Evolutionary conservation across 1,140 invertebrate species (phyloP), one percentile per base, ranked within the genome.

Genomic region (Caerostris darwini): DNA sequence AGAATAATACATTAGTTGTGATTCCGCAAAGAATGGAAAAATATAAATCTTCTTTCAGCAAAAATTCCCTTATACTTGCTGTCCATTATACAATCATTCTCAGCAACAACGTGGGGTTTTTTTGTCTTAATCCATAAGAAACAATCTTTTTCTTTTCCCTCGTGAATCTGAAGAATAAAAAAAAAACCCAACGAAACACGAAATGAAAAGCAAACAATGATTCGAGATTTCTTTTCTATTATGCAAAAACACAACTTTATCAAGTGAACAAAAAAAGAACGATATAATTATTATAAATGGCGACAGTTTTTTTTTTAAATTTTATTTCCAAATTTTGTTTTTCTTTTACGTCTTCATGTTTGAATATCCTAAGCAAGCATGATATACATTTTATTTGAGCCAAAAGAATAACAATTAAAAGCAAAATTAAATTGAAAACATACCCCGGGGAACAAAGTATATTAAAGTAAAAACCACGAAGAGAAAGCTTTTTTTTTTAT

Each of bases 361-460:
- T 34, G 69, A 77, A 77, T 50, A 77, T 34, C 19, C 7, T 77
- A 77, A 77, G 34, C 69, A 77, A 77, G 34, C 34, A 34, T 5
- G 34, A 56, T 83, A 83, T 83, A 83, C 7, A 83, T 83, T 56
- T 58, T 54, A 58, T 83, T 83, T 56, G n/a, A 83, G 53, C 53
- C 54, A 83, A 19, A 83, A 83, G 82, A 83, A 64, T 61, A 67
- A 89, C 64, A 89, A 89, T 89, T 89, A 89, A 89, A 89, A 54
- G 34, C 19, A 89, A 89, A 89, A 89, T 89, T 89, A 89, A 89
- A 89, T 89, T 89, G 59, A 89, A 89, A 89, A 19, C 61, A 64
- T 50, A 56, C 59, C 61, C 34, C 7, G 14, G 59, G 53, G 59
- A 64, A 54, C 2, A 56, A 64, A 67, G 34, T 50, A 89, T 54